Conservation (phyloP, 2,113 vertebrate genomes). For the Notarius lentiginosus region DNA sequence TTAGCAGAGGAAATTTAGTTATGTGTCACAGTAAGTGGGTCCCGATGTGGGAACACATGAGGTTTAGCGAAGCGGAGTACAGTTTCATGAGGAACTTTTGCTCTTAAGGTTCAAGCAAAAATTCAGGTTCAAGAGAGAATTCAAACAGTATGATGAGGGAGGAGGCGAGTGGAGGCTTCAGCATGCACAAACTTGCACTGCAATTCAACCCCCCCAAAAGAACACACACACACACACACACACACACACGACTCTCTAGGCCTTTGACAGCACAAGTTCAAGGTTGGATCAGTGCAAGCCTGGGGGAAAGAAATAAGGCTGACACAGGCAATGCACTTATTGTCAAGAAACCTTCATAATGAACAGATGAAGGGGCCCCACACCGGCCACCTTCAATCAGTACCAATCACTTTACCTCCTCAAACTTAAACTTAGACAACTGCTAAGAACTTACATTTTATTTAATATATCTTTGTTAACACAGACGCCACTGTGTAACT, state of each 20-base stretch:
- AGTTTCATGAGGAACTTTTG: conserved; percentile 69
- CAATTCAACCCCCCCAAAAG: conserved; percentile 54
- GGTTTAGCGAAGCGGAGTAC: conserved; percentile 66
- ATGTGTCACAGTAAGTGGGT: conserved; percentile 72
- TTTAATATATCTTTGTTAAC: background rate
- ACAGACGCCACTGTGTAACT: background rate
- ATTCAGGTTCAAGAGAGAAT: conserved; percentile 68
- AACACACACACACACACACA: conserved; percentile 25
- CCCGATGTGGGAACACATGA: conserved; percentile 65
- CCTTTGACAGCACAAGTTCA: conserved; percentile 72
- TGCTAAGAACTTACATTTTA: background rate
- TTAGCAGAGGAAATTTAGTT: conserved; percentile 76
- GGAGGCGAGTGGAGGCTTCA: conserved; percentile 63
- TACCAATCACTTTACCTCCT: conserved; percentile 38
- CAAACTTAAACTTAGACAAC: conserved; percentile 46
- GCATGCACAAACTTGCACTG: conserved; percentile 69
- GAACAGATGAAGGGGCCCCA: conserved; percentile 47
- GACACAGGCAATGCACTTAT: conserved; percentile 54
- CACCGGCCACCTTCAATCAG: conserved; percentile 53
- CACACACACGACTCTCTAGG: conserved; percentile 28
- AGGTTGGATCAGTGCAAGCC: conserved; percentile 66
- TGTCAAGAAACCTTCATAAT: conserved; percentile 55
- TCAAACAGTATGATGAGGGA: conserved; percentile 69
- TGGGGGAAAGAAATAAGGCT: conserved; percentile 59
- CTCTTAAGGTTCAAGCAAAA: conserved; percentile 66